These are phyloP conservation scores for Odobenus rosmarus DNA, from an alignment of 2,113 vertebrate species.

Conservation along the genomic window DNA sequence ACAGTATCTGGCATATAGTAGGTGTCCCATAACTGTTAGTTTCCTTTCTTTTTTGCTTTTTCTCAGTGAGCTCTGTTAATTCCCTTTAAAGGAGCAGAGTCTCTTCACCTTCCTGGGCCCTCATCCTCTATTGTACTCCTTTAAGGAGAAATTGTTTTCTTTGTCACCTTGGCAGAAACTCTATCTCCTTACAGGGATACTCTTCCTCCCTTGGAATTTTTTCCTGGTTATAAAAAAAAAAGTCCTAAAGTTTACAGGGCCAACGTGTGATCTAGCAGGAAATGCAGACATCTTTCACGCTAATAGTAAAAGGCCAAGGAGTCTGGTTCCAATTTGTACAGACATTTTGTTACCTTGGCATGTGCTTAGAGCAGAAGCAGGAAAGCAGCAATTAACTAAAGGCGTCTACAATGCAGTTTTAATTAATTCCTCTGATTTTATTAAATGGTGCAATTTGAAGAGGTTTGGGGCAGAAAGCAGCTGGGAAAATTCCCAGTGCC, in stretches of 20 bases:
- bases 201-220: conserved; percentile 19
- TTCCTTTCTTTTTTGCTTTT: neutral
- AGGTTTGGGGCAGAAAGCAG: neutral
- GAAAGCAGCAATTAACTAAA: conserved; percentile 38
- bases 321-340: neutral
- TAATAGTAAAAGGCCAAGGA: conserved; percentile 48
- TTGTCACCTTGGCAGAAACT: conserved; percentile 17
- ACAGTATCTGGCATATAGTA: neutral
- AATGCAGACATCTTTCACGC: conserved; percentile 34
- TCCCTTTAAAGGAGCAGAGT: conserved; percentile 28
- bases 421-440: conserved; percentile 51
- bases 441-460: conserved; percentile 28
- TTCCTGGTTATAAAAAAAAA: conserved; percentile 22
- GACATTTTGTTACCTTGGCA: conserved; percentile 42
- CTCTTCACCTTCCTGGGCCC: neutral
- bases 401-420: neutral
- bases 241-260: conserved; percentile 35
- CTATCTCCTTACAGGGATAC: neutral
- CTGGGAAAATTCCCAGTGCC: neutral
- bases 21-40: neutral
- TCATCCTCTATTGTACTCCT: neutral
- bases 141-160: conserved; percentile 1
- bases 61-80: conserved; percentile 8
- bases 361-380: conserved; percentile 42
- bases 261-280: conserved; percentile 23